Base-by-base conservation (phyloP, 1,140 invertebrate species). In the Uloborus diversus region DNA sequence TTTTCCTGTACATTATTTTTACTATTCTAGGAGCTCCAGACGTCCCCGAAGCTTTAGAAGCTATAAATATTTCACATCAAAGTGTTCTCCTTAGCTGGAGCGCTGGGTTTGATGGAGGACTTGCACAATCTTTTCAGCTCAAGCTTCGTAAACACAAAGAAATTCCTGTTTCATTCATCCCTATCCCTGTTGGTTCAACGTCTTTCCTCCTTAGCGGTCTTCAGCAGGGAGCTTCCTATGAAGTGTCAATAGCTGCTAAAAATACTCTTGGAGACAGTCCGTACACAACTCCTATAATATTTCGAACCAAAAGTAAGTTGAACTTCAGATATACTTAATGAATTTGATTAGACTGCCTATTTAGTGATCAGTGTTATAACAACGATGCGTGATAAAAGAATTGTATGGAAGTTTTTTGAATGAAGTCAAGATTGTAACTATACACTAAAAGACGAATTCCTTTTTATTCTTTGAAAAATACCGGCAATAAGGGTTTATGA, bases 61-160 rank as follows among this genome's bases (percentile, higher is more conserved):
- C 93, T 66, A 86, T 92, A 27, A 98, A 99, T 86, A 90, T 93
- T 0, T 97, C 96, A 0, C 94, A 98, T 85, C 93, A 96, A 69
- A 84, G 85, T 33, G 92, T 96, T 2, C 92, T 92, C 0, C 85
- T 99, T 17, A 87, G 90, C 47, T 99, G 97, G 97, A 90, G 91
- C 42, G 93, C 95, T 11, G 96, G 96, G 2, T 99, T 99, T 87
- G 93, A 99, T 87, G 97, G 97, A 0, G 97, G 97, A 4, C 88
- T 95, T 53, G 88, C 90, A 62, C 94, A 96, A 57, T 92, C 91
- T 30, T 97, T 94, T 86, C 90, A 92, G 59, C 90, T 98, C 13
- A 88, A 93, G 69, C 96, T 91, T 87, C 90, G 85, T 49, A 83
- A 84, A 28, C 84, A 81, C 51, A 32, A 69, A 33, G 64, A 57